phyloP scores from a whole-genome alignment of 2,113 vertebrate genomes.

The Oncorhynchus kisutch region DNA sequence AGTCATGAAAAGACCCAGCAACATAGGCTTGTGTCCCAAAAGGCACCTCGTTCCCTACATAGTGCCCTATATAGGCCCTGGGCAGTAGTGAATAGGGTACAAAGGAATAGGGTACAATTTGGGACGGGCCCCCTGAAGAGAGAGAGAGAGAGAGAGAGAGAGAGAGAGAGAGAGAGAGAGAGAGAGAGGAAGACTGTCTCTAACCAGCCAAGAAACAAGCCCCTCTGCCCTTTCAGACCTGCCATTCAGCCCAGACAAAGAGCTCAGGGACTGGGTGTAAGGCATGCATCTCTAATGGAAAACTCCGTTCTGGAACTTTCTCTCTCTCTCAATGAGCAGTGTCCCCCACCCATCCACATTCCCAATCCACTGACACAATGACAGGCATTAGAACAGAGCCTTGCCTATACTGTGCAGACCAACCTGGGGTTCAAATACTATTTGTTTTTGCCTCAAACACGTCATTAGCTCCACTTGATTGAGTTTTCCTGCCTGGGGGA shows the following conservation, averaged over 20 bases:
- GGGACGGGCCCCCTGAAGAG: too few species aligned
- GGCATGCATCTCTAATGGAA: neutral
- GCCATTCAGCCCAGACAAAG: conserved; percentile 18
- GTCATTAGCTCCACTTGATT: neutral
- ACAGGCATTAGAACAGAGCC: conserved; percentile 6
- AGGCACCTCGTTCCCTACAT: too few species aligned
- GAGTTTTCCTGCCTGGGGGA: too few species aligned
- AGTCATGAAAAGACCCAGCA: conserved; percentile 22
- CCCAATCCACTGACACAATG: conserved; percentile 5
- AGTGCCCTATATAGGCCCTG: too few species aligned
- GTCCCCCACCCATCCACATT: neutral
- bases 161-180: too few species aligned
- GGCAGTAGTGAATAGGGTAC: too few species aligned
- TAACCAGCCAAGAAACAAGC: conserved; percentile 32
- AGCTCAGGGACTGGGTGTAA: neutral
- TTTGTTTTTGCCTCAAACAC: neutral
- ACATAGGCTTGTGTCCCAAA: too few species aligned
- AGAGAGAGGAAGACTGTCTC: conserved; percentile 10
- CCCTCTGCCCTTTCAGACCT: neutral
- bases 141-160: too few species aligned
- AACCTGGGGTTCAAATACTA: neutral
- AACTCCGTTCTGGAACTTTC: neutral
- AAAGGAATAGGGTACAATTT: too few species aligned
- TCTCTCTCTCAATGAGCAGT: conserved; percentile 3
- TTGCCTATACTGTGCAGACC: neutral